Evolutionary conservation across 2,888 invertebrate species (phyloP), one percentile per base, ranked within the genome.

Genomic region (Erebia epiphron): DNA sequence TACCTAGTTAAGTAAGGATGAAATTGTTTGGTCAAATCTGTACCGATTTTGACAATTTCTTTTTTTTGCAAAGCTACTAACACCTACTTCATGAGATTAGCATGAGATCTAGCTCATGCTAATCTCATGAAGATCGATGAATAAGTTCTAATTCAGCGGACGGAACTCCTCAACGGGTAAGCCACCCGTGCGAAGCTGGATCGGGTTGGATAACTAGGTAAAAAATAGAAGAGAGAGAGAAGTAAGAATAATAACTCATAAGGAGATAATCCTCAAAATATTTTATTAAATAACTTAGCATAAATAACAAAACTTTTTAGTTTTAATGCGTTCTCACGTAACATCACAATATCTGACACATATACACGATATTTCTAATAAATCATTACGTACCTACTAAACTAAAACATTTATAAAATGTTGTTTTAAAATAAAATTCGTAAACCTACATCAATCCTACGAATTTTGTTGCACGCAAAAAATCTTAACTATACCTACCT

Each of bases 201-300:
- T 35, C 7, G 26, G 26, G 26, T 26, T 26, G 4, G 4, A 3
- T 7, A 35, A 35, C 35, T 35, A 35, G 5, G 5, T 3, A 26
- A 26, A 26, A 26, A 26, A 26, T 26, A 26, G 26, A 26, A 26
- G 43, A 43, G 13, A 3, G 1, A 46, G n/a, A n/a, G n/a, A n/a
- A n/a, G n/a, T n/a, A n/a, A 13, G 46, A n/a, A 5, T 52, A 35
- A 68, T 76, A 54, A 54, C 11, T 18, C 18, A 54, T 54, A 10
- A 2, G 10, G 52, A 16, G 18, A 10, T 35, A 35, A 35, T 35
- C 18, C 54, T 18, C 18, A 18, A 10, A 10, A 18, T 54, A 18
- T 18, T 54, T 54, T 54, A 54, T 54, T 54, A 52, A 50, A 52
- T 52, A 52, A 54, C 52, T 16, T 54, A 54, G 16, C 18, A 54